Conservation (phyloP, 2,888 invertebrate species). For the Luperina testacea region DNA sequence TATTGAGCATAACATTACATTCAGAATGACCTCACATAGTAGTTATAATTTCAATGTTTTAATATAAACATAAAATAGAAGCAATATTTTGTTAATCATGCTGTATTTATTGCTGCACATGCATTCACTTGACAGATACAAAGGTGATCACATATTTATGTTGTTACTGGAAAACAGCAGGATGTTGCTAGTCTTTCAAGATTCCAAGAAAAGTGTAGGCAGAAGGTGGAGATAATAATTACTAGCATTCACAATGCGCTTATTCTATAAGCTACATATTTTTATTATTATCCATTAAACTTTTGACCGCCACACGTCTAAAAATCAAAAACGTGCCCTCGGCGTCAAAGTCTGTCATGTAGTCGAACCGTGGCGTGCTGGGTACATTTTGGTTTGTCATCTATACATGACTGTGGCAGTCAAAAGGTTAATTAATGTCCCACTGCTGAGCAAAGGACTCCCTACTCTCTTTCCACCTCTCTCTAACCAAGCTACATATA, state of each 20-base stretch:
- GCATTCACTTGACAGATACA: not conserved
- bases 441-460: not conserved
- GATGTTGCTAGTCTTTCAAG: not conserved
- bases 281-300: not conserved
- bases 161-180: not conserved
- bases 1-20: constrained; percentile 13
- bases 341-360: no score
- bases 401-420: no score
- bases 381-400: no score
- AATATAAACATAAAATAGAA: not conserved
- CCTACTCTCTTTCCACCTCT: not conserved
- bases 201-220: not conserved
- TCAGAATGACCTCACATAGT: not conserved
- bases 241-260: not conserved
- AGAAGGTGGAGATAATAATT: not conserved
- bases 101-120: not conserved
- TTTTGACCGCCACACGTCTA: no score
- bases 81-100: not conserved
- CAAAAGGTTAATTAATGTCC: not conserved
- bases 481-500: not conserved
- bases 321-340: no score
- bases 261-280: not conserved
- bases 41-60: not conserved
- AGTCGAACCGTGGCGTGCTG: no score
- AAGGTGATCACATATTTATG: not conserved